Evolutionary conservation across 1,140 invertebrate genomes (phyloP).

Genomic region (Drosophila kurseongensis): DNA sequence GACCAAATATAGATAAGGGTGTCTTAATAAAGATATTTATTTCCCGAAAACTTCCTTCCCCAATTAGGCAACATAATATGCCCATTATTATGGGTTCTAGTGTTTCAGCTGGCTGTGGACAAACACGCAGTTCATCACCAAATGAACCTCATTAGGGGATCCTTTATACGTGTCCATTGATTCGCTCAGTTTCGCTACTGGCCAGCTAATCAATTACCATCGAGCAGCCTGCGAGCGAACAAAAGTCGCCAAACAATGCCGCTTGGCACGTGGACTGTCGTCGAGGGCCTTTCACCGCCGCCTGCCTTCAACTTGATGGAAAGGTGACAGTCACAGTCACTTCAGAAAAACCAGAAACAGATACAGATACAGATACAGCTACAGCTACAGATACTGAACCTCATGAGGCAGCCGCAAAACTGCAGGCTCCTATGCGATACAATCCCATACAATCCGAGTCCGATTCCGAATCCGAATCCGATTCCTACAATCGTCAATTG

Average conservation of each 20-base stretch:
- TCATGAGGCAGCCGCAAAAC: slow-evolving; percentile 56
- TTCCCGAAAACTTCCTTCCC: neutral
- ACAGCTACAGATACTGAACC: slow-evolving; percentile 16
- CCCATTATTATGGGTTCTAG: slow-evolving; percentile 7
- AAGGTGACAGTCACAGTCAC: slow-evolving; percentile 74
- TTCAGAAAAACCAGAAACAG: slow-evolving; percentile 33
- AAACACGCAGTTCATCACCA: slow-evolving; percentile 9
- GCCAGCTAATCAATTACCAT: slow-evolving; percentile 72
- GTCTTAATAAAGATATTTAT: slow-evolving; percentile 7
- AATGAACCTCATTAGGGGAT: slow-evolving; percentile 33
- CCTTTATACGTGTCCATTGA: slow-evolving; percentile 29
- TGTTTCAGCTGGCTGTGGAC: slow-evolving; percentile 25
- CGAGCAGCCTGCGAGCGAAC: slow-evolving; percentile 14
- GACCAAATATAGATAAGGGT: neutral
- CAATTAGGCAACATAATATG: slow-evolving; percentile 35
- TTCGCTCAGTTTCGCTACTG: slow-evolving; percentile 29
- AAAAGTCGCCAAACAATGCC: slow-evolving; percentile 63
- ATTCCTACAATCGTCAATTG: slow-evolving; percentile 61
- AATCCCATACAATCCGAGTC: slow-evolving; percentile 14
- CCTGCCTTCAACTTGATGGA: slow-evolving; percentile 67
- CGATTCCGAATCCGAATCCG: slow-evolving; percentile 21
- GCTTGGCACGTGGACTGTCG: slow-evolving; percentile 69
- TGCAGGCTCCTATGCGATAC: slow-evolving; percentile 18
- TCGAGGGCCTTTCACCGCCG: slow-evolving; percentile 68
- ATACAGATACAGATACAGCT: slow-evolving; percentile 13